These are phyloP conservation scores for Phalera bucephala DNA, from an alignment of 2,888 invertebrate genomes.

Conservation along the genomic window DNA sequence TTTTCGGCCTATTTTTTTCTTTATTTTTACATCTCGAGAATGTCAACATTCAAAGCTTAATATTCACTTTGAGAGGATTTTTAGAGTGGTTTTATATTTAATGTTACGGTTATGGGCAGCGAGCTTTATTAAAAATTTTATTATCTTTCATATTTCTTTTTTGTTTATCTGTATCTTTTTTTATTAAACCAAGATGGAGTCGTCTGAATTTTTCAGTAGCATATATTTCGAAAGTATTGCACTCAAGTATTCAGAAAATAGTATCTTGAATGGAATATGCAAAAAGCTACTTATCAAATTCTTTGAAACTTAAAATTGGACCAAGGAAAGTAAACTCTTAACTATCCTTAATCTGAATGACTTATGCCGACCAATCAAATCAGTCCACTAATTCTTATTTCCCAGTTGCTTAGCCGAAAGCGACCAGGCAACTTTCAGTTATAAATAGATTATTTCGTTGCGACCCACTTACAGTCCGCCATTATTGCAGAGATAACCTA, in stretches of 20 bases:
- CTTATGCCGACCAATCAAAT: background rate
- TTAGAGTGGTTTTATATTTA: slow-evolving; percentile 3
- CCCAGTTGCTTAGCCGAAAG: slow-evolving; percentile 21
- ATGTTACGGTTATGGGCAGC: slow-evolving; percentile 2
- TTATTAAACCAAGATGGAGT: slow-evolving; percentile 23
- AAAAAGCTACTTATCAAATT: too few species aligned
- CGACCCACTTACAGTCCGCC: slow-evolving; percentile 26
- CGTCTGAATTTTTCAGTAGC: too few species aligned
- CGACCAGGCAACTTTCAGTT: slow-evolving; percentile 12
- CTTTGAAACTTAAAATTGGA: too few species aligned
- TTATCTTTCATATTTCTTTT: slow-evolving; percentile 14
- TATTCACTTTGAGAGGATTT: background rate
- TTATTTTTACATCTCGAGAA: background rate
- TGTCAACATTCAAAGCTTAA: slow-evolving; percentile 4
- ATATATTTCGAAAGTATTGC: too few species aligned
- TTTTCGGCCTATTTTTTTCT: background rate
- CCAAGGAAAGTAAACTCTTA: background rate
- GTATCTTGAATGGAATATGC: too few species aligned
- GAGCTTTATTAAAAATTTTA: slow-evolving; percentile 24
- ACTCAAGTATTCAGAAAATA: too few species aligned
- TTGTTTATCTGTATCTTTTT: slow-evolving; percentile 27
- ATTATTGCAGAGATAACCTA: slow-evolving; percentile 38
- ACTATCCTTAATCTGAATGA: background rate
- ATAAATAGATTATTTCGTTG: slow-evolving; percentile 29
- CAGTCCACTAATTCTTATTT: slow-evolving; percentile 9